Percentiles rank a stretch among this genome's conserved stretches.
Evolutionary conservation across 1,140 invertebrate genomes (phyloP).

Genomic region (Drosophila trapezifrons): DNA sequence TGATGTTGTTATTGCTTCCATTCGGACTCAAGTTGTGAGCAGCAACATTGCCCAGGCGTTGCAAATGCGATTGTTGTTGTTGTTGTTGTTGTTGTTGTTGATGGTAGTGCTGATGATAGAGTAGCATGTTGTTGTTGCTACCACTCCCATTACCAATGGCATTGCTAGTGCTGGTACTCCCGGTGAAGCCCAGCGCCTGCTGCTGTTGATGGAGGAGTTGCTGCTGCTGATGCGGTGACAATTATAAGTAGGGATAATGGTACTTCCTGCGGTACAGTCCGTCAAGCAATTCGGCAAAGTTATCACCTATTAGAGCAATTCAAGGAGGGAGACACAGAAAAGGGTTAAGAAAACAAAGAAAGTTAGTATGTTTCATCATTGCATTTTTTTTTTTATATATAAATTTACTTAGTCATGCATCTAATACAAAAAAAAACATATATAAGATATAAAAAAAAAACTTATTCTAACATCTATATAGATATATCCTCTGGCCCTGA

Average conservation of each 20-base stretch:
- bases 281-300: constrained; percentile 81
- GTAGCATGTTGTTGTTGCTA: constrained; percentile 47
- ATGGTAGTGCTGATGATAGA: constrained; percentile 49
- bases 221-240: constrained; percentile 77
- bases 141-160: constrained; percentile 41
- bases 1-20: constrained; percentile 45
- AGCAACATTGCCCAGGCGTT: constrained; percentile 50
- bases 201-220: constrained; percentile 72
- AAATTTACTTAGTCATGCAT: constrained; percentile 27
- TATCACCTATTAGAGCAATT: constrained; percentile 60
- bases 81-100: constrained; percentile 44
- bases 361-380: constrained; percentile 49
- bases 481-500: constrained; percentile 10
- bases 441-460: constrained; percentile 25
- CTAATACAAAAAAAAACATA: constrained; percentile 50
- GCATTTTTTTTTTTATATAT: background rate
- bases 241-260: constrained; percentile 84
- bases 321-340: constrained; percentile 7
- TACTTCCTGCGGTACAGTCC: constrained; percentile 83
- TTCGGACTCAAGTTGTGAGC: constrained; percentile 38
- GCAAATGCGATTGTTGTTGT: constrained; percentile 33
- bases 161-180: constrained; percentile 29
- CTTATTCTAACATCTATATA: constrained; percentile 22
- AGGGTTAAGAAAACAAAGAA: constrained; percentile 21
- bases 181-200: constrained; percentile 64